These are phyloP conservation scores for Drosophila parabipectinata DNA, from an alignment of 1,140 invertebrate genomes.

Conservation along the genomic window DNA sequence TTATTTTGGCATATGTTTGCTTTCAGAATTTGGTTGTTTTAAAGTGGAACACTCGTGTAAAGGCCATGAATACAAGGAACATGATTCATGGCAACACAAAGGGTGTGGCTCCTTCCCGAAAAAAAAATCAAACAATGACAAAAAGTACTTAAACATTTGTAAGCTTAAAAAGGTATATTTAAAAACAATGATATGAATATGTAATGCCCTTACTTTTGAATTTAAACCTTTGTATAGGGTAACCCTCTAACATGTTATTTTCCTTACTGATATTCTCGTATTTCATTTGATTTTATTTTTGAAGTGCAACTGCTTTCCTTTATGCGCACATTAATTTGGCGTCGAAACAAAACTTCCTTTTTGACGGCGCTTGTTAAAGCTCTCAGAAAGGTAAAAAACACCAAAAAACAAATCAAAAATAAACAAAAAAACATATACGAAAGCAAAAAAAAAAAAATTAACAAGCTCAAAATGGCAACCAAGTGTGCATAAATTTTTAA, in stretches of 20 bases:
- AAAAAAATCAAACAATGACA: slow-evolving; percentile 33
- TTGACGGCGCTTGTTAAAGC: slow-evolving; percentile 80
- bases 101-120: slow-evolving; percentile 55
- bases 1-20: slow-evolving; percentile 30
- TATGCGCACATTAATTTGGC: slow-evolving; percentile 32
- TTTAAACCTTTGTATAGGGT: neutral
- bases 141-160: slow-evolving; percentile 30
- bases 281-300: slow-evolving; percentile 43
- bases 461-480: slow-evolving; percentile 75
- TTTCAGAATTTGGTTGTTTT: slow-evolving; percentile 25
- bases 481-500: slow-evolving; percentile 81
- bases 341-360: slow-evolving; percentile 66
- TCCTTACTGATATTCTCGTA: slow-evolving; percentile 1
- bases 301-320: slow-evolving; percentile 41
- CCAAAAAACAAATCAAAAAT: slow-evolving; percentile 45
- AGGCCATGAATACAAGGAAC: slow-evolving; percentile 30
- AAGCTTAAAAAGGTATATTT: slow-evolving; percentile 3
- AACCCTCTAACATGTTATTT: neutral
- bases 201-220: slow-evolving; percentile 15
- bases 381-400: slow-evolving; percentile 64
- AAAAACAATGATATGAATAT: neutral
- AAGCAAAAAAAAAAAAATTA: slow-evolving; percentile 67
- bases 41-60: slow-evolving; percentile 74
- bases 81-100: slow-evolving; percentile 73
- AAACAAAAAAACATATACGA: slow-evolving; percentile 32